Percentiles rank a stretch among this genome's conserved stretches.
Conservation (phyloP, 2,797 vertebrate genomes). For the Sebastes matsubarae region DNA sequence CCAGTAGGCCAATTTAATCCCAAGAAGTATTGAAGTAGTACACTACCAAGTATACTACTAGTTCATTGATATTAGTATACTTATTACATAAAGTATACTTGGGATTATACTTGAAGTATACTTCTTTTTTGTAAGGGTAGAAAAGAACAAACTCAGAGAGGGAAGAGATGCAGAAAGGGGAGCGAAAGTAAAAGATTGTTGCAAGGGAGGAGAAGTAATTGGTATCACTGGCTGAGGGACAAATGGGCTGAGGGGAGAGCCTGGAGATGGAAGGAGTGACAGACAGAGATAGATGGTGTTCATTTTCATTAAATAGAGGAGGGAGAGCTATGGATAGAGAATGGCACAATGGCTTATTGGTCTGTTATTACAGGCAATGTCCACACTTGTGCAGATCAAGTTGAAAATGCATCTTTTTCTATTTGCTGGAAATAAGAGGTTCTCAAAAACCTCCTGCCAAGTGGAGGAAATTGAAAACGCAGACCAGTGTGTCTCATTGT, state of each 20-base stretch:
- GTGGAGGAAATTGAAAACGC: background rate
- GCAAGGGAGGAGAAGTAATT: conserved; percentile 23
- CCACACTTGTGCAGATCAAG: background rate
- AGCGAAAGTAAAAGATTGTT: background rate
- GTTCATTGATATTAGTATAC: too few species aligned
- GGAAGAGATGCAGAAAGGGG: conserved; percentile 15
- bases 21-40: too few species aligned
- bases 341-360: background rate
- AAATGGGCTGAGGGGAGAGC: conserved; percentile 21
- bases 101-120: background rate
- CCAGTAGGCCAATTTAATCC: too few species aligned
- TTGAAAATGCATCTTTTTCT: background rate
- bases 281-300: conserved; percentile 20
- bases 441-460: background rate
- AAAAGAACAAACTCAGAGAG: background rate
- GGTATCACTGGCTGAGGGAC: conserved; percentile 22
- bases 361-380: background rate
- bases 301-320: conserved; percentile 25
- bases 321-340: background rate
- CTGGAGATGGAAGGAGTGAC: conserved; percentile 23
- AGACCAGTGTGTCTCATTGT: background rate
- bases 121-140: background rate
- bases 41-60: too few species aligned
- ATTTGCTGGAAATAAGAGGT: background rate
- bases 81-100: too few species aligned